These are phyloP conservation scores for Theristicus caerulescens DNA, from an alignment of 2,113 vertebrate species.

Conservation along the genomic window DNA sequence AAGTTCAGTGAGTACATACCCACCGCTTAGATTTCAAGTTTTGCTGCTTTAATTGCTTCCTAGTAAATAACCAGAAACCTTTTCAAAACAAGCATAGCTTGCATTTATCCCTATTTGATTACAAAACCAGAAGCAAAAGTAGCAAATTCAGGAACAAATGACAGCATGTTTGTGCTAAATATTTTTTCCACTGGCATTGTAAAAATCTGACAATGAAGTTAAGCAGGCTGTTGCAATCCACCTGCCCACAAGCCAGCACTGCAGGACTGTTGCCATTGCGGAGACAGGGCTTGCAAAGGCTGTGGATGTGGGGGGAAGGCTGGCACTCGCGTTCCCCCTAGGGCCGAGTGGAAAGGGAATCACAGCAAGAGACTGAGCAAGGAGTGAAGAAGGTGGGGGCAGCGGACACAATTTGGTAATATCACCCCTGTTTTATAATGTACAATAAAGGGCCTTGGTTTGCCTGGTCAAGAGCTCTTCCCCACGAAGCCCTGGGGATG, in stretches of 20 bases:
- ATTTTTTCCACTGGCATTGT: not conserved
- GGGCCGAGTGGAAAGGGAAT: not conserved
- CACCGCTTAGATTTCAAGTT: not conserved
- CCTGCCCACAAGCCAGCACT: not conserved
- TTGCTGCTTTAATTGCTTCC: slow-evolving; percentile 5
- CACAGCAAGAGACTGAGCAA: not conserved
- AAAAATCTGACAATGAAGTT: not conserved
- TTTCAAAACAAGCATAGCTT: not conserved
- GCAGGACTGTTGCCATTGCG: not conserved
- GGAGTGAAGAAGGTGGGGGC: not conserved
- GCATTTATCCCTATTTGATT: not conserved
- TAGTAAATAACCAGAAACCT: slow-evolving; percentile 24
- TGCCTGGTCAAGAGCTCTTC: not conserved
- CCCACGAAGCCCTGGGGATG: not conserved
- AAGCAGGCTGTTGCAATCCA: not conserved
- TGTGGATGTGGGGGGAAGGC: not conserved
- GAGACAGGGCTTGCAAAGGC: not conserved
- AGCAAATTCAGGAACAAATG: not conserved
- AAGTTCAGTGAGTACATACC: not conserved
- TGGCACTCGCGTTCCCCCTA: not conserved
- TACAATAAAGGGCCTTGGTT: not conserved
- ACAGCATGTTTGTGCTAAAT: not conserved
- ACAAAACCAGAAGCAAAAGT: slow-evolving; percentile 29
- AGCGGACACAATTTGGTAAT: not conserved
- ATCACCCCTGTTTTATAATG: not conserved